Evolutionary conservation across 53 echinoderm and acorn worm genomes (phyloP), one percentile per base, ranked within the genome.

Genomic region (Zoroaster sp.): DNA sequence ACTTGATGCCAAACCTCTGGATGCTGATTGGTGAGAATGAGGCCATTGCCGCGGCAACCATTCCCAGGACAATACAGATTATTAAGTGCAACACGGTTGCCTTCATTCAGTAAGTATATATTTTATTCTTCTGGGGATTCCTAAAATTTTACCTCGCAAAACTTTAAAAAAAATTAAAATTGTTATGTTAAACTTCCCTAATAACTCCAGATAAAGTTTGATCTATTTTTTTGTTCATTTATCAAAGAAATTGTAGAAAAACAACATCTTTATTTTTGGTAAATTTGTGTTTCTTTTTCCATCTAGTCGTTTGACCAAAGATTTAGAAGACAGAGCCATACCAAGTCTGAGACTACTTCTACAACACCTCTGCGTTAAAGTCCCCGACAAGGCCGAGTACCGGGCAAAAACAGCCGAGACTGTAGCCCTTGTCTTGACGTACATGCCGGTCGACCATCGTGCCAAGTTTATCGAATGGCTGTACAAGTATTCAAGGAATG

Each of bases 1-100:
- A 92, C 82, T 87, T 97, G 10, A 89, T 95, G 82, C 94, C 95
- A 0, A 97, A 92, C 67, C 38, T 95, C 53, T 66, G 95, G 75
- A 97, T 97, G 97, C 69, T 97, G 80, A 90, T 97, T 70, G 97
- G 97, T 54, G 97, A 97, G 63, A 95, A 94, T 51, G 94, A 91
- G 33, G 74, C 82, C 0, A 92, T 95, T 68, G 95, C 97, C 37
- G 37, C 73, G 51, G 72, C 93, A 28, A 83, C 87, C 66, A 95
- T 97, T 18, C 97, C 97, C 30, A 92, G 83, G 40, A 42, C 79
- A 42, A 73, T 87, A 11, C 92, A 92, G 54, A 74, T 44, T 45
- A 86, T 91, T 49, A 97, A 97, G 76, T 90, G 94, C 7, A 87
- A 94, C 51, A 94, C 95, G 4, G 76, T 90, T 28, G 71, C 91